phyloP scores from a whole-genome alignment of 1,140 invertebrate genomes.

The Scylla paramamosain region DNA sequence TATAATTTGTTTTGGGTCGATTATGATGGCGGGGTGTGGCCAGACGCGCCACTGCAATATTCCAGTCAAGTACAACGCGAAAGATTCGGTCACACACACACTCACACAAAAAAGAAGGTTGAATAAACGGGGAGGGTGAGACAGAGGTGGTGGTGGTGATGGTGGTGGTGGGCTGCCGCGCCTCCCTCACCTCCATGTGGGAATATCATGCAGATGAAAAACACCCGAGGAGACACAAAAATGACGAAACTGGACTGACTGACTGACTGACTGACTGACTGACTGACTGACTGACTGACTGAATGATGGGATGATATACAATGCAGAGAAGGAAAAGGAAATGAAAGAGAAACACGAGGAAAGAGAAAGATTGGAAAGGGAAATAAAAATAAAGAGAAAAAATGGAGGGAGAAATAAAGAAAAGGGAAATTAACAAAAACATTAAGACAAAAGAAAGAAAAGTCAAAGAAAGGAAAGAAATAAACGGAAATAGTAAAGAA shows the following conservation, averaged over 20 bases:
- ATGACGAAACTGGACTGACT: no score
- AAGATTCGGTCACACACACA: not conserved
- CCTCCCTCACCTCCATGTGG: no score
- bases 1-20: conserved; percentile 62
- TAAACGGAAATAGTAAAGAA: not conserved
- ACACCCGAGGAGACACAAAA: not conserved
- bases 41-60: conserved; percentile 37
- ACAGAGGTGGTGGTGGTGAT: no score
- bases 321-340: not conserved
- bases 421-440: no score
- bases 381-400: not conserved
- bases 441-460: no score
- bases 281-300: no score
- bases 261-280: no score
- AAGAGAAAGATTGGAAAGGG: no score
- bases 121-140: not conserved
- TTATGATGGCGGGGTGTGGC: conserved; percentile 53
- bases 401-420: not conserved
- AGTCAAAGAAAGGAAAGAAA: not conserved
- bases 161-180: not conserved
- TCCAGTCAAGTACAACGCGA: conserved; percentile 42
- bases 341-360: no score
- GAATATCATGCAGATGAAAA: not conserved
- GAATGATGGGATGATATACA: no score
- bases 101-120: not conserved